phyloP scores from a whole-genome alignment of 2,113 vertebrate species.

The Mastomys natalensis region DNA sequence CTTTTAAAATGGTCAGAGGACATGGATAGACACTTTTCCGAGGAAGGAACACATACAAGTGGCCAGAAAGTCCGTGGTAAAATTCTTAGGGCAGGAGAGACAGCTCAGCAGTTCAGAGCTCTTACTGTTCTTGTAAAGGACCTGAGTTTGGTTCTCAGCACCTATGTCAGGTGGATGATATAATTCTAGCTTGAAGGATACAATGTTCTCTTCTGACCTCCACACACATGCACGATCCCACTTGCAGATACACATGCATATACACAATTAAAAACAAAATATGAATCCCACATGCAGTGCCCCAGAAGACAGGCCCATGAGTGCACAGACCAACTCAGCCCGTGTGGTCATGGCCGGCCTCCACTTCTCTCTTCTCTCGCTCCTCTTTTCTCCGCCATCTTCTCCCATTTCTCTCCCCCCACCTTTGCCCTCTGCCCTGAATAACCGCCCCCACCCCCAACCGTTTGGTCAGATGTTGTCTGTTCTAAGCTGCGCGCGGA shows the following conservation, averaged over 20 bases:
- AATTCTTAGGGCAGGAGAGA: not conserved
- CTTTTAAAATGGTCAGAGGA: not conserved
- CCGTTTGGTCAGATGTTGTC: no score
- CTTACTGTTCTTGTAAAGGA: not conserved
- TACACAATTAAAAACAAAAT: not conserved
- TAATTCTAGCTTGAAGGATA: not conserved
- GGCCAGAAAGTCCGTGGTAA: not conserved
- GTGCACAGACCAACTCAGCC: no score
- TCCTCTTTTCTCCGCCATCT: no score
- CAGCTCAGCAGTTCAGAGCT: not conserved
- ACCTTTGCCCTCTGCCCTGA: no score
- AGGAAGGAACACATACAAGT: not conserved
- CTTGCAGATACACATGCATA: not conserved
- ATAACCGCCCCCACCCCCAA: no score
- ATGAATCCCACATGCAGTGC: no score
- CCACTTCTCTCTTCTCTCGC: no score
- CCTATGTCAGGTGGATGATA: not conserved
- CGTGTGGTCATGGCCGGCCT: no score
- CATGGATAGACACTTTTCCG: not conserved
- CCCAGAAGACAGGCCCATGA: no score
- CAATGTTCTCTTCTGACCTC: not conserved
- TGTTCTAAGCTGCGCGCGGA: no score
- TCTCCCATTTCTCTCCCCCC: no score
- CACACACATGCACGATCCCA: not conserved
- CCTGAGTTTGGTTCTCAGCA: not conserved